Percentiles rank a stretch among this genome's conserved stretches.
phyloP scores from a whole-genome alignment of 2,888 invertebrate species.

The Lamellibrachia satsuma region DNA sequence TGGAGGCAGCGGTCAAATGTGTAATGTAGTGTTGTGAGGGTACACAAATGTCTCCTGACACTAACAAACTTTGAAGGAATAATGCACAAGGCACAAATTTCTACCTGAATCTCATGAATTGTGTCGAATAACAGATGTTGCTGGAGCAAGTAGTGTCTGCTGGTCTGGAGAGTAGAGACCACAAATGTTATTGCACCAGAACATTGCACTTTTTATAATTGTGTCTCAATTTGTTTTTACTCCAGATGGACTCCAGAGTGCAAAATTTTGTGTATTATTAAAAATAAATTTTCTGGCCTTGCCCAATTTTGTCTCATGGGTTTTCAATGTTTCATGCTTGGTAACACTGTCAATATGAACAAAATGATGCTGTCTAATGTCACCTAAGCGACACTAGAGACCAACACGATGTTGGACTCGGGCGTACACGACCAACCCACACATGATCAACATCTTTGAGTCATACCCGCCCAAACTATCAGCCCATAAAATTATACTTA shows the following conservation, averaged over 20 bases:
- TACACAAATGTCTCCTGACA: background rate
- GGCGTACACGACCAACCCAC: background rate
- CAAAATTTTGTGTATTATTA: background rate
- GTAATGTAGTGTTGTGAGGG: background rate
- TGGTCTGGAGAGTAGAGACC: background rate
- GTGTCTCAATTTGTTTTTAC: background rate
- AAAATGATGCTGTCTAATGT: background rate
- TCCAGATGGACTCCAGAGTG: background rate
- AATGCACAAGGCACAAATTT: background rate
- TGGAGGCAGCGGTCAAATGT: background rate
- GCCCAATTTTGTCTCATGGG: background rate
- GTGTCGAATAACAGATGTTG: background rate
- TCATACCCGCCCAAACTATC: constrained; percentile 17
- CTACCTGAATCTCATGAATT: constrained; percentile 4
- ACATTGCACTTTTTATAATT: background rate
- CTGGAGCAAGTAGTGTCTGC: background rate
- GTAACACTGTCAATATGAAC: background rate
- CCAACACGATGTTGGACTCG: background rate
- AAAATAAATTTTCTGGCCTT: background rate
- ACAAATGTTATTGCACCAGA: background rate
- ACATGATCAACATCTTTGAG: background rate
- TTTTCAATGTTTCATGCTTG: background rate
- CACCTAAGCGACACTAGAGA: background rate
- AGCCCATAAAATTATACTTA: background rate
- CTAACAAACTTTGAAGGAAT: background rate